Base-by-base conservation (phyloP, 2,888 invertebrate species). In the Microplitis deprimator region DNA sequence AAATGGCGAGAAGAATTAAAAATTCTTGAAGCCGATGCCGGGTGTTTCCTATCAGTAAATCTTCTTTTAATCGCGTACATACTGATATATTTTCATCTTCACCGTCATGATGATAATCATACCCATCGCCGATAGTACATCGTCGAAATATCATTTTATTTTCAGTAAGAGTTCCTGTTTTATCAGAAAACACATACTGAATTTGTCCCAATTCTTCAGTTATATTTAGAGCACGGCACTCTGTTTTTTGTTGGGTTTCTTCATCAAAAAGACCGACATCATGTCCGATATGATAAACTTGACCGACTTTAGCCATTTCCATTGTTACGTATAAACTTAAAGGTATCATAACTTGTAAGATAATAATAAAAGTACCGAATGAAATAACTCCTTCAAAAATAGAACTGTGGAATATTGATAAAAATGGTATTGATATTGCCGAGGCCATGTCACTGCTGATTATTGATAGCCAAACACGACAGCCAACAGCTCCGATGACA, bases 111-210 rank as follows among this genome's bases (percentile, higher is more conserved):
- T 95, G 94, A 88, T 97, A 98, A 90, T 98, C 97, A 62, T 94
- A 93, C 0, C 97, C 50, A 2, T 50, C 98, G 38, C 94, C 95
- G 39, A 98, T 94, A 2, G 96, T 94, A 87, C 98, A 98, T 70
- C 96, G 92, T 76, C 97, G 93, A 90, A 99, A 99, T 86, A 98
- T 93, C 98, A 99, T 99, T 90, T 97, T 95, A 90, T 99, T 99
- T 90, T 98, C 98, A 0, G 99, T 99, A 76, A 99, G 91, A 1
- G 99, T 99, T 6, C 99, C 99, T 0, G 99, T 99, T 91, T 99
- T 99, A 90, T 99, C 99, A 8, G 97, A 97, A 91, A 99, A 98
- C 81, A 99, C 93, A 87, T 98, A 98, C 86, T 97, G 95, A 70
- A 96, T 92, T 91, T 99, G 98, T 1, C 99, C 99, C 83, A 99